These are phyloP conservation scores for Zaprionus bogoriensis DNA, from an alignment of 2,888 invertebrate genomes.

Conservation along the genomic window DNA sequence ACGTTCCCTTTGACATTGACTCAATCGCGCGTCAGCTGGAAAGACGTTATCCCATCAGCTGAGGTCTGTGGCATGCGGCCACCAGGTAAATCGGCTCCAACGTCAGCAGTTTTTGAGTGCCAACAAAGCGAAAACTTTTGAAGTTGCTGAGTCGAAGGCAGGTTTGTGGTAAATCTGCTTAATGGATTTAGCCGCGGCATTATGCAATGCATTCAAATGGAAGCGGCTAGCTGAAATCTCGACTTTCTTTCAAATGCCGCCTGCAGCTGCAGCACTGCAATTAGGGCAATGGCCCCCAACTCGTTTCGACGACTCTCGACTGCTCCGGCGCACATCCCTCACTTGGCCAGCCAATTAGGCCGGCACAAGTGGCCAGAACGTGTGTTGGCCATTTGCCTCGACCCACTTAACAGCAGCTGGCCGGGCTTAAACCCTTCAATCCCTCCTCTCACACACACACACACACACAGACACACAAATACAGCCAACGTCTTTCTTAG, in stretches of 20 bases:
- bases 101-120: slow-evolving; percentile 18
- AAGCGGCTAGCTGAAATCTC: slow-evolving; percentile 11
- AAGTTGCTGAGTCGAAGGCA: background rate
- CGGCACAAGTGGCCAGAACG: slow-evolving; percentile 53
- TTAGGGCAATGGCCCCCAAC: slow-evolving; percentile 7
- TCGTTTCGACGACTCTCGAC: background rate
- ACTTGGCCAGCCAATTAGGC: slow-evolving; percentile 64
- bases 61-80: background rate
- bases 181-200: slow-evolving; percentile 2
- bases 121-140: background rate
- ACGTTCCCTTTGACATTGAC: slow-evolving; percentile 57
- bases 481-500: no score
- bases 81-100: slow-evolving; percentile 14
- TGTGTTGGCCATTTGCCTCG: slow-evolving; percentile 22
- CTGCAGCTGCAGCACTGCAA: slow-evolving; percentile 17
- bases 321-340: slow-evolving; percentile 23
- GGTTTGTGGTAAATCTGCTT: background rate
- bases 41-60: slow-evolving; percentile 36
- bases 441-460: slow-evolving; percentile 6
- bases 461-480: no score
- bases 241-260: background rate
- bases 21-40: slow-evolving; percentile 36
- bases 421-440: slow-evolving; percentile 19
- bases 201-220: slow-evolving; percentile 10
- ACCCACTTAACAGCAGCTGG: slow-evolving; percentile 41